Evolutionary conservation across 2,797 vertebrate genomes (phyloP).

Genomic region (Apogon talboti): DNA sequence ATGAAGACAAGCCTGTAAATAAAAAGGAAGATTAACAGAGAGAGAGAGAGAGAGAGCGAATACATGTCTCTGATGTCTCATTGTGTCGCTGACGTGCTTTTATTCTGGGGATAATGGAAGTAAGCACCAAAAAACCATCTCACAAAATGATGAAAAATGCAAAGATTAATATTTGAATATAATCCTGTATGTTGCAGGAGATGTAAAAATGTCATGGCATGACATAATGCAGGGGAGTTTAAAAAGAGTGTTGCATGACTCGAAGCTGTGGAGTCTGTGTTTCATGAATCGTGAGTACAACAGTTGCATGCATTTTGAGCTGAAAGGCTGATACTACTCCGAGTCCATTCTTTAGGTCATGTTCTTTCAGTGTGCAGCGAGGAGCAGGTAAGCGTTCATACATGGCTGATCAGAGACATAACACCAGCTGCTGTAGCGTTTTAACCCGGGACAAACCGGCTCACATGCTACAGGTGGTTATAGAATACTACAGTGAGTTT

Average conservation of each 20-base stretch:
- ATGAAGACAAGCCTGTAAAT: conserved; percentile 24
- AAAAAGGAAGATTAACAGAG: conserved; percentile 14
- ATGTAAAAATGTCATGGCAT: conserved; percentile 26
- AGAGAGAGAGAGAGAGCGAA: neutral
- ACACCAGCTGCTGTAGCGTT: conserved; percentile 38
- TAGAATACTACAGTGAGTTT: neutral
- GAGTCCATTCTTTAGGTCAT: conserved; percentile 24
- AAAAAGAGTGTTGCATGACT: conserved; percentile 37
- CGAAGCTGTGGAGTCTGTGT: neutral
- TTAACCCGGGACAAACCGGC: conserved; percentile 1
- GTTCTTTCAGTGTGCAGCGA: conserved; percentile 17
- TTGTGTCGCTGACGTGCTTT: conserved; percentile 28
- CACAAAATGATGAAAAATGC: conserved; percentile 38
- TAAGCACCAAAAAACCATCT: conserved; percentile 40
- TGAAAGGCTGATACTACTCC: conserved; percentile 6
- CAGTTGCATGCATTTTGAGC: conserved; percentile 17
- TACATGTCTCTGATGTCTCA: neutral
- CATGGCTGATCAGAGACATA: conserved; percentile 47
- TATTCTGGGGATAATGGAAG: conserved; percentile 31
- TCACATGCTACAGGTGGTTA: conserved; percentile 29
- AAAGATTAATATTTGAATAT: conserved; percentile 54
- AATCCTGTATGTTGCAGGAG: conserved; percentile 18
- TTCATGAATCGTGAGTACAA: conserved; percentile 22
- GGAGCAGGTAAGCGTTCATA: conserved; percentile 41
- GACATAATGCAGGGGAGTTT: conserved; percentile 24